Evolutionary conservation across 2,113 vertebrate genomes (phyloP), one percentile per base, ranked within the genome.

Genomic region (Oncorhynchus clarkii): DNA sequence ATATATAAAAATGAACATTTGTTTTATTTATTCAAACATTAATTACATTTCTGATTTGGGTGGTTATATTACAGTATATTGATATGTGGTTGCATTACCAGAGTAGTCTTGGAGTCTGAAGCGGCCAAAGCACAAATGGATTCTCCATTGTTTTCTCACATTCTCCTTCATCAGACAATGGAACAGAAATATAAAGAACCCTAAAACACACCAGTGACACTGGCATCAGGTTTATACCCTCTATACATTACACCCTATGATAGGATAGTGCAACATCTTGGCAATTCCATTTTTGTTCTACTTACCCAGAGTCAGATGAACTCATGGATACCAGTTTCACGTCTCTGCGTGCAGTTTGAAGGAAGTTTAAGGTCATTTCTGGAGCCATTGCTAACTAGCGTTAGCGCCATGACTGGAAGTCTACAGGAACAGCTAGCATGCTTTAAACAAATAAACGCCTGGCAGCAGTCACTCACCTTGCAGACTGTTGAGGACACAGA

Each of bases 151-250:
- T 71, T 94, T 95, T 60, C 89, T 80, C 20, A 96, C 95, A 1
- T 92, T 96, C 49, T 96, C 95, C 85, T 97, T 98, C 94, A 96
- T 93, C 65, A 96, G 82, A 71, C 96, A 98, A 91, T 97, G 95
- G 83, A 97, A 97, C 72, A 97, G 48, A 74, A 97, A 99, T 84
- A 98, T 94, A 73, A 98, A 94, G 84, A 97, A 91, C 18, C 96
- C 96, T 97, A 85, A 1, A 89, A 85, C 20, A 81, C 65, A 82
- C 45, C 64, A 3, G 29, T 24, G 67, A 31, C 18, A 62, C 39
- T 45, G 39, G 9, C 6, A 6, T 12, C 26, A 76, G 6, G 73
- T 26, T 26, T 68, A 12, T 54, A 12, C 69, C 39, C 9, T 13
- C n/a, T 3, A 76, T 16, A 49, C 22, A 49, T 8, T 22, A 26